Evolutionary conservation across 2,113 vertebrate species (phyloP), one percentile per base, ranked within the genome.

Genomic region (Cyanoramphus novaezelandiae): DNA sequence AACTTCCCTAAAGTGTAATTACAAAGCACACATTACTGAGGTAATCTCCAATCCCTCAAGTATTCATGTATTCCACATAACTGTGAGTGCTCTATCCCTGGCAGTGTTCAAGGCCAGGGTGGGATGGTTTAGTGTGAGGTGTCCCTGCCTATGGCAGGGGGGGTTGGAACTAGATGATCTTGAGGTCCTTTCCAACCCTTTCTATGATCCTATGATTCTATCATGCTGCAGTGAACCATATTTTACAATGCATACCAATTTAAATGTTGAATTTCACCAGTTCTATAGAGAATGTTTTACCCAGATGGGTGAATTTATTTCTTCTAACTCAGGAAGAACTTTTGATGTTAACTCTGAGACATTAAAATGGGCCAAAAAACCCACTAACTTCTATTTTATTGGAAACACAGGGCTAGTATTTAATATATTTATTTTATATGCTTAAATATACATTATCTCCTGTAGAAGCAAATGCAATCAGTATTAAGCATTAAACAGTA

Each of bases 391-490:
- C 80, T 44, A 31, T 67, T 82, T 87, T 41, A 72, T 21, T 46
- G 17, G 29, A 90, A 79, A 52, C 7, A 65, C 14, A 37, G 5
- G 5, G 9, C 12, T 37, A 60, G 16, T 35, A 41, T 79, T 91
- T 68, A 74, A 59, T 59, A 90, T 16, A 69, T 2, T 68, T 68
- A 59, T 60, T 85, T 82, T 52, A 77, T 53, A 49, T 37, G 65
- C 20, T 88, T 80, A 76, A 65, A 50, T 63, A 80, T 76, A 41
- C 44, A 57, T 76, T 92, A 90, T 82, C n/a, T 67, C 80, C 67
- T 71, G 44, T 64, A 80, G 68, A 95, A 91, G 41, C 47, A 93
- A 76, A 90, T 68, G 50, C 52, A 91, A 74, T 93, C 69, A 92
- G 74, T 55, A 92, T 49, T 77, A 71, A 82, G 67, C 50, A 94